Conservation (phyloP, 2,797 vertebrate genomes). For the Helicolenus hilgendorfi region DNA sequence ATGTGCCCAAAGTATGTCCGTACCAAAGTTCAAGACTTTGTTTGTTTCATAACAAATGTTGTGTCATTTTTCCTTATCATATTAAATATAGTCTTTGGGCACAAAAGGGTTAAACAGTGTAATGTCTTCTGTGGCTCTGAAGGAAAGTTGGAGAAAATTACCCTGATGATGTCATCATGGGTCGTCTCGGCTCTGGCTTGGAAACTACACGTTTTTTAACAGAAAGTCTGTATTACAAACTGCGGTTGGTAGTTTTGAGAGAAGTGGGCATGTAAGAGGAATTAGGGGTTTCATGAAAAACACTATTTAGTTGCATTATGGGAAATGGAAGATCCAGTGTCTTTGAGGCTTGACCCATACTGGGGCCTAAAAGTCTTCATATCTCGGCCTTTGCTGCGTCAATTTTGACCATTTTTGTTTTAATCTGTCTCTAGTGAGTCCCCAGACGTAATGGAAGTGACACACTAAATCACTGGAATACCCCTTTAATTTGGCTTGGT, state of each 20-base stretch:
- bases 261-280: background rate
- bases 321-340: background rate
- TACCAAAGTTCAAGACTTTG: too few relatives aligned
- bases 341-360: background rate
- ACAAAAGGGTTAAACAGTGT: too few relatives aligned
- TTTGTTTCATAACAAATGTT: too few relatives aligned
- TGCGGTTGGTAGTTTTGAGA: background rate
- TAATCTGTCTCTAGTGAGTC: too few relatives aligned
- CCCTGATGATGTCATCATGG: background rate
- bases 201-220: background rate
- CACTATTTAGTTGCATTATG: background rate
- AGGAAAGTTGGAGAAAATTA: background rate
- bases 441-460: too few relatives aligned
- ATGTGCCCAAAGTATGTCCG: too few relatives aligned
- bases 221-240: background rate
- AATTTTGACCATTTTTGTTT: background rate
- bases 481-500: background rate
- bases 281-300: background rate
- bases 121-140: background rate
- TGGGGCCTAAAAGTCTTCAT: too few relatives aligned
- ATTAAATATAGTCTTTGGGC: too few relatives aligned
- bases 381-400: too few relatives aligned
- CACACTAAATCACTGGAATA: background rate
- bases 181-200: background rate
- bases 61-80: too few relatives aligned